Evolutionary conservation across 2,888 invertebrate genomes (phyloP).

Genomic region (Sarcophaga rosellei): DNA sequence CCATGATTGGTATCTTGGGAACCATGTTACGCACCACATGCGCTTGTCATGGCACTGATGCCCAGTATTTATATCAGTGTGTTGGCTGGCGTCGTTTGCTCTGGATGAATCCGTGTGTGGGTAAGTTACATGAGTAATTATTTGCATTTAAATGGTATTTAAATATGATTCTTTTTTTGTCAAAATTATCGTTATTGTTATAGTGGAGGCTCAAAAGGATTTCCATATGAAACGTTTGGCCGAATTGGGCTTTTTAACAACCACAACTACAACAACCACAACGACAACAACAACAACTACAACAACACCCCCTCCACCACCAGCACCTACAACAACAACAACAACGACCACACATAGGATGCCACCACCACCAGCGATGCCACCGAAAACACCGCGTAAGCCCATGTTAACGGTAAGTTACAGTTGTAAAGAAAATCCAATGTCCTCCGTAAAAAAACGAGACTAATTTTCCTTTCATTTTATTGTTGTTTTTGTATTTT

Average conservation of each 20-base stretch:
- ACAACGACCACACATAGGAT: slow-evolving; percentile 78
- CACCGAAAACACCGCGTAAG: slow-evolving; percentile 76
- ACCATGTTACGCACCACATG: slow-evolving; percentile 94
- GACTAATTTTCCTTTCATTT: background rate
- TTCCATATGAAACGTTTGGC: slow-evolving; percentile 86
- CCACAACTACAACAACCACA: slow-evolving; percentile 81
- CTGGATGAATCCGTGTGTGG: slow-evolving; percentile 96
- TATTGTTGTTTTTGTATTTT: background rate
- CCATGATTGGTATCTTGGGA: slow-evolving; percentile 93
- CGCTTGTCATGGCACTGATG: slow-evolving; percentile 93
- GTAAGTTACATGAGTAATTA: slow-evolving; percentile 83
- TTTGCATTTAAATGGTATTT: background rate
- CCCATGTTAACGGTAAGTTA: slow-evolving; percentile 69
- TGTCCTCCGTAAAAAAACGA: no score
- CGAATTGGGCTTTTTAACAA: slow-evolving; percentile 82
- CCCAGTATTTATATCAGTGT: slow-evolving; percentile 92
- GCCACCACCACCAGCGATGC: slow-evolving; percentile 77
- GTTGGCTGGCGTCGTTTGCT: slow-evolving; percentile 94
- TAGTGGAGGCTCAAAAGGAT: slow-evolving; percentile 94
- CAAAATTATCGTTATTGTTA: slow-evolving; percentile 74
- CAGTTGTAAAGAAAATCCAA: background rate
- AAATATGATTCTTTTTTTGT: slow-evolving; percentile 3
- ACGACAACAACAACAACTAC: slow-evolving; percentile 83
- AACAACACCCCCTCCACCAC: slow-evolving; percentile 72
- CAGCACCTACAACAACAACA: slow-evolving; percentile 75